These are phyloP conservation scores for Neodontobutis hainanensis DNA, from an alignment of 2,113 vertebrate genomes.

Conservation along the genomic window DNA sequence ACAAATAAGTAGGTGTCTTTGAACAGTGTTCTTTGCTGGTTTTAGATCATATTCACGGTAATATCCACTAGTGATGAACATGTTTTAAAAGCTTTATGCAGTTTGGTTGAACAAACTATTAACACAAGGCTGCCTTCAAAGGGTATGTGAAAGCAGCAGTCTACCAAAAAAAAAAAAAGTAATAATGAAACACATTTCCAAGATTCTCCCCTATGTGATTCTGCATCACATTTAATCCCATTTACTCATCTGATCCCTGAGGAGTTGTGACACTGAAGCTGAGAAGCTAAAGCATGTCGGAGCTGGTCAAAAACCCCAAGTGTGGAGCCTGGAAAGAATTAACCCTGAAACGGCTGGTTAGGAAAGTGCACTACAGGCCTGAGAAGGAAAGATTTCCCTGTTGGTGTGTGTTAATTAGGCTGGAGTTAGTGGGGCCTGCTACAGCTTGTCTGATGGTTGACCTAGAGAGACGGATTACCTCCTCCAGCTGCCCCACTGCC, in stretches of 20 bases:
- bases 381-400: constrained; percentile 61
- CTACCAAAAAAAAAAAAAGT: background rate
- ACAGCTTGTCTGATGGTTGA: constrained; percentile 74
- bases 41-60: background rate
- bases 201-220: constrained; percentile 7
- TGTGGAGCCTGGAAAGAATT: constrained; percentile 58
- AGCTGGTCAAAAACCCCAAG: constrained; percentile 58
- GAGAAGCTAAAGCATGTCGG: constrained; percentile 59
- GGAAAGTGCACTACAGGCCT: constrained; percentile 27
- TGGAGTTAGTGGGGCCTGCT: constrained; percentile 70
- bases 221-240: constrained; percentile 25
- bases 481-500: constrained; percentile 71
- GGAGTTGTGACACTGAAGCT: constrained; percentile 40
- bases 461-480: constrained; percentile 77
- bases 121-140: constrained; percentile 1
- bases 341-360: constrained; percentile 61
- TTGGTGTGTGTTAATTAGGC: constrained; percentile 74
- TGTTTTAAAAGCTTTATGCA: background rate
- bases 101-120: background rate
- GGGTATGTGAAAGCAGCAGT: background rate
- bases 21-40: background rate
- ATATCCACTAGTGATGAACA: background rate
- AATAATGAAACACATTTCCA: background rate
- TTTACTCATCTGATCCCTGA: constrained; percentile 42
- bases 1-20: background rate